These are phyloP conservation scores for Calyptomena viridis DNA, from an alignment of 2,113 vertebrate genomes.

Conservation along the genomic window DNA sequence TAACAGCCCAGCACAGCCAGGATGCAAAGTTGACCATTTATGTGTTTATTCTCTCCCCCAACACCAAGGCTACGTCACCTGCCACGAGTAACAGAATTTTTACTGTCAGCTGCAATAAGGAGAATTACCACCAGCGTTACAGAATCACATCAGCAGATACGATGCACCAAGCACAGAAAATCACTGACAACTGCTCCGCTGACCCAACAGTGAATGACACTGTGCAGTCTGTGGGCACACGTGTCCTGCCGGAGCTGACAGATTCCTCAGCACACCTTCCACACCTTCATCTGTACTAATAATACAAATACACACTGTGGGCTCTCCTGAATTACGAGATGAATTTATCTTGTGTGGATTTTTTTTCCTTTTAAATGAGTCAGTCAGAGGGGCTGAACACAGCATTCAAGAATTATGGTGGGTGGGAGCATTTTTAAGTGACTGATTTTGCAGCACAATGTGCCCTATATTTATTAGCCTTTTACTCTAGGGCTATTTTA, in stretches of 20 bases:
- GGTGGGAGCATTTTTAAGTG: constrained; percentile 62
- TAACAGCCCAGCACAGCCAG: background rate
- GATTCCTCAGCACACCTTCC: constrained; percentile 22
- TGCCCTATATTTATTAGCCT: constrained; percentile 77
- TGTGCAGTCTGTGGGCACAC: background rate
- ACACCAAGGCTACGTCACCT: background rate
- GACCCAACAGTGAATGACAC: background rate
- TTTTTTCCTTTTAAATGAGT: constrained; percentile 14
- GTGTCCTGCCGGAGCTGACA: background rate
- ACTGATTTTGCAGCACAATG: constrained; percentile 52
- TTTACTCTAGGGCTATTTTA: constrained; percentile 78
- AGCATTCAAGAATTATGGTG: constrained; percentile 47
- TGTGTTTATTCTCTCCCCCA: background rate
- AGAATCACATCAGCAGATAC: background rate
- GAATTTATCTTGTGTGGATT: constrained; percentile 28
- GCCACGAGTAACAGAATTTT: constrained; percentile 22
- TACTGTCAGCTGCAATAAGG: constrained; percentile 31
- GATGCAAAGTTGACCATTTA: background rate
- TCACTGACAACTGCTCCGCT: constrained; percentile 22
- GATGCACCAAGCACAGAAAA: background rate
- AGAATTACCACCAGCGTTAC: constrained; percentile 23
- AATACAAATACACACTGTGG: background rate
- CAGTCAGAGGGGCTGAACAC: constrained; percentile 24
- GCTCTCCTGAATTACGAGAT: constrained; percentile 25
- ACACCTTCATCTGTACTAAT: background rate